Conservation (phyloP, 2,113 vertebrate genomes). For the Parus major region DNA sequence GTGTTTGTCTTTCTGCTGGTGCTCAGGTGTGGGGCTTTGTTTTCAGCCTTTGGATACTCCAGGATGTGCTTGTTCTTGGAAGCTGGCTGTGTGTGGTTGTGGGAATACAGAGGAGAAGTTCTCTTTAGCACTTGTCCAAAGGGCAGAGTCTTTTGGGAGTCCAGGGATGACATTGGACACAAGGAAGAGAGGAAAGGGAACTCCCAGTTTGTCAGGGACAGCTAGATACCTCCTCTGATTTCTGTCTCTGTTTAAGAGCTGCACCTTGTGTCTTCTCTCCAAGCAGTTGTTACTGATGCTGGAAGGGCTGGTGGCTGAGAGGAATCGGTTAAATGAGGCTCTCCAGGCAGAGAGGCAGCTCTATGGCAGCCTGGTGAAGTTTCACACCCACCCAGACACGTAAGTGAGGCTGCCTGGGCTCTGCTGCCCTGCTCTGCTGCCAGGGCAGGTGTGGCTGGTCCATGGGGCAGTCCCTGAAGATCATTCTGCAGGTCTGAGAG, state of each 20-base stretch:
- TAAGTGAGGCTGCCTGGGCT: constrained; percentile 51
- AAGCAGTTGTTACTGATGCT: constrained; percentile 78
- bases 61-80: neutral
- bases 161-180: neutral
- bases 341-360: constrained; percentile 88
- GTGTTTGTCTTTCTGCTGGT: neutral
- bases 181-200: neutral
- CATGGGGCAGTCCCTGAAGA: neutral
- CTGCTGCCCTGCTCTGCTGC: neutral
- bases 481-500: neutral
- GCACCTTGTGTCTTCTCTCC: neutral
- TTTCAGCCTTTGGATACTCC: neutral
- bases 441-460: rapidly evolving
- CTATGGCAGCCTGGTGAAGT: constrained; percentile 85
- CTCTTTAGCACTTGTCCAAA: neutral
- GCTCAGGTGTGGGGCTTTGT: neutral
- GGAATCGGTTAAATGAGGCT: constrained; percentile 86
- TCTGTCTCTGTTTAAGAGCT: neutral
- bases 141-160: neutral
- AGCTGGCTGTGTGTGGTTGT: neutral
- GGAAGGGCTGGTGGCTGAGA: constrained; percentile 86
- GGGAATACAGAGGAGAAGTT: neutral
- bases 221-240: neutral
- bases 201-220: neutral
- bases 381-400: constrained; percentile 81